A percentile compares a stretch with the other conserved stretches of the same genome.
Evolutionary conservation across 2,888 invertebrate species (phyloP).

Genomic region (Itoplectis maculator): DNA sequence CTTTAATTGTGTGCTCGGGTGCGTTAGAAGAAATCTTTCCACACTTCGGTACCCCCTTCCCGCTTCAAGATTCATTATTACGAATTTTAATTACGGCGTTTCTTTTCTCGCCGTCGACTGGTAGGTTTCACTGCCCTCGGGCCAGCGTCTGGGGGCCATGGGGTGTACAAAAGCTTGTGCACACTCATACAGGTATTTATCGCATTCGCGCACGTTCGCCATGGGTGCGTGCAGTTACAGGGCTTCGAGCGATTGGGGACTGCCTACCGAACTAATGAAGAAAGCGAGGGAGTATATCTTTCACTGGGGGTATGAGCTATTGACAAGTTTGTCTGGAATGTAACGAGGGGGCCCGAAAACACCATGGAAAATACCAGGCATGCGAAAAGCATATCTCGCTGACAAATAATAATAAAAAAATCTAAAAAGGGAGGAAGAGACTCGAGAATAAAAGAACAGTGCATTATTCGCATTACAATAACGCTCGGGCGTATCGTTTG

Average conservation of each 20-base stretch:
- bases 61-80: slow-evolving; percentile 73
- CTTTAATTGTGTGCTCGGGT: slow-evolving; percentile 74
- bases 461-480: slow-evolving; percentile 6
- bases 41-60: slow-evolving; percentile 42
- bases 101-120: slow-evolving; percentile 71
- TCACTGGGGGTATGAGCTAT: slow-evolving; percentile 35
- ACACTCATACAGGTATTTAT: slow-evolving; percentile 57
- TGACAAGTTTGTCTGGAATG: slow-evolving; percentile 41
- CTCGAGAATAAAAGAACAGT: slow-evolving; percentile 27
- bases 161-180: slow-evolving; percentile 72
- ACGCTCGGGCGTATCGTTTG: neutral
- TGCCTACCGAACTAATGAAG: slow-evolving; percentile 49
- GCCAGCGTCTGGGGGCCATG: slow-evolving; percentile 63
- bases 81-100: slow-evolving; percentile 77
- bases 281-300: slow-evolving; percentile 45
- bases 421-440: neutral
- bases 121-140: slow-evolving; percentile 71
- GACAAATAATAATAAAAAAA: neutral
- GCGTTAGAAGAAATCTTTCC: slow-evolving; percentile 71
- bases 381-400: slow-evolving; percentile 29
- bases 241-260: slow-evolving; percentile 61
- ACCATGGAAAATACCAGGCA: slow-evolving; percentile 30
- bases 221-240: slow-evolving; percentile 49
- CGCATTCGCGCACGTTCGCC: slow-evolving; percentile 38
- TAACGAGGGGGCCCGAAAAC: slow-evolving; percentile 7